phyloP scores from a whole-genome alignment of 2,888 invertebrate species.

The Isoperla grammatica region DNA sequence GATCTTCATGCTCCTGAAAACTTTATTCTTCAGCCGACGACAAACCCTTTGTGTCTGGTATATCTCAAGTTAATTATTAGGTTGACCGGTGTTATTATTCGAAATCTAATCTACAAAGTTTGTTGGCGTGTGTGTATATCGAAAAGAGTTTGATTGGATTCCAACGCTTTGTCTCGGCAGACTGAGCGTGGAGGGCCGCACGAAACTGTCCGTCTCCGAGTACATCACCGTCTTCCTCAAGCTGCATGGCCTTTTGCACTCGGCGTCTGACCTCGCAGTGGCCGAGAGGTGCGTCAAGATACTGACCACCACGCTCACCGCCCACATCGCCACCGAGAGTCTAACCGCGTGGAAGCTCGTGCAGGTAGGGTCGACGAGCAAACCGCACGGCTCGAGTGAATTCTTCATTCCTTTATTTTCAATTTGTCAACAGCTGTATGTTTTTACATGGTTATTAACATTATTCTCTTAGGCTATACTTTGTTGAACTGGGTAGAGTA shows the following conservation, averaged over 20 bases:
- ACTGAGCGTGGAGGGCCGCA: constrained; percentile 47
- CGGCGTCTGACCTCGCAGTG: constrained; percentile 51
- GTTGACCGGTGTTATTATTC: too few species aligned
- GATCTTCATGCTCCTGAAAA: too few species aligned
- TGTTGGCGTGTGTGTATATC: too few species aligned
- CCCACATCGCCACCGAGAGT: constrained; percentile 71
- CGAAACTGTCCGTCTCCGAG: constrained; percentile 55
- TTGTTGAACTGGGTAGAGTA: too few species aligned
- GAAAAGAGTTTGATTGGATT: too few species aligned
- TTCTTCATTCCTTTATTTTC: not conserved
- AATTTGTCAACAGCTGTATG: not conserved
- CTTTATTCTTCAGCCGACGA: too few species aligned
- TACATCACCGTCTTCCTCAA: constrained; percentile 56
- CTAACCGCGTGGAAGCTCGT: constrained; percentile 69
- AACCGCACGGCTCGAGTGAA: not conserved
- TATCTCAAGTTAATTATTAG: too few species aligned
- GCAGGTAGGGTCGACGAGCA: constrained; percentile 47
- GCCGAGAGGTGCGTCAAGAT: constrained; percentile 58
- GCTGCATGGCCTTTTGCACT: constrained; percentile 54
- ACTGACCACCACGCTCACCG: constrained; percentile 64
- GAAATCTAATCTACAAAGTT: too few species aligned
- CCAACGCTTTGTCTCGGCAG: too few species aligned
- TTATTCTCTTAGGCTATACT: too few species aligned
- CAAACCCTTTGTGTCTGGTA: too few species aligned
- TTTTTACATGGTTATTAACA: too few species aligned